phyloP scores from a whole-genome alignment of 2,113 vertebrate genomes.

The Spheniscus mendiculus region DNA sequence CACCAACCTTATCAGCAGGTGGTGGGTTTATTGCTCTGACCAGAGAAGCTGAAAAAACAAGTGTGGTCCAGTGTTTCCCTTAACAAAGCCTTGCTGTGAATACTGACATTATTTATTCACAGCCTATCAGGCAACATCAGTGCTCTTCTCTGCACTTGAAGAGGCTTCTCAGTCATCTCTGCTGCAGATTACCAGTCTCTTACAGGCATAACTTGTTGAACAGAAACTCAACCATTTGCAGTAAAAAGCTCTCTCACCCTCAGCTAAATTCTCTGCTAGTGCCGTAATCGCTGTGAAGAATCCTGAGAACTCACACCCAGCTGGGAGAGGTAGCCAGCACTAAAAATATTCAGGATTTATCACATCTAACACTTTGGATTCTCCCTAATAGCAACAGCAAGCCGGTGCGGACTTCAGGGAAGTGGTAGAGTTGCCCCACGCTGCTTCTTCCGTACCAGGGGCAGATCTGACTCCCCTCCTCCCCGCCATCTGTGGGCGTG shows the following conservation, averaged over 20 bases:
- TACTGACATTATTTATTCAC: neutral
- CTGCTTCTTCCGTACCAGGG: neutral
- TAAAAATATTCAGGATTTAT: neutral
- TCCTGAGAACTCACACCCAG: neutral
- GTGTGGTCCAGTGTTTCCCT: neutral
- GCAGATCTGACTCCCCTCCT: neutral
- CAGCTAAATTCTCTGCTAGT: neutral
- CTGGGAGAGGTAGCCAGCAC: neutral
- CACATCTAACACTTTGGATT: neutral
- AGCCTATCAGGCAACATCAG: neutral
- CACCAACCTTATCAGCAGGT: neutral
- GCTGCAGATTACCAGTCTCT: neutral
- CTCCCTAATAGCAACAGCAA: neutral
- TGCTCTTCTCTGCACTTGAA: neutral
- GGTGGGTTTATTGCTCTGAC: neutral
- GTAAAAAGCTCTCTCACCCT: neutral
- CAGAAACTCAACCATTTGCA: neutral
- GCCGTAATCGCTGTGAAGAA: neutral
- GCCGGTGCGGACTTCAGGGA: neutral
- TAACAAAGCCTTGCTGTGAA: neutral
- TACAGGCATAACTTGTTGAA: neutral
- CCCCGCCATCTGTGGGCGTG: accelerated
- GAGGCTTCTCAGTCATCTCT: neutral
- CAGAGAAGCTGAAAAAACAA: neutral
- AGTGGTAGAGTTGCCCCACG: accelerated